A percentile compares a stretch with the other conserved stretches of the same genome.
phyloP scores from a whole-genome alignment of 2,113 vertebrate species.

The Etheostoma spectabile region DNA sequence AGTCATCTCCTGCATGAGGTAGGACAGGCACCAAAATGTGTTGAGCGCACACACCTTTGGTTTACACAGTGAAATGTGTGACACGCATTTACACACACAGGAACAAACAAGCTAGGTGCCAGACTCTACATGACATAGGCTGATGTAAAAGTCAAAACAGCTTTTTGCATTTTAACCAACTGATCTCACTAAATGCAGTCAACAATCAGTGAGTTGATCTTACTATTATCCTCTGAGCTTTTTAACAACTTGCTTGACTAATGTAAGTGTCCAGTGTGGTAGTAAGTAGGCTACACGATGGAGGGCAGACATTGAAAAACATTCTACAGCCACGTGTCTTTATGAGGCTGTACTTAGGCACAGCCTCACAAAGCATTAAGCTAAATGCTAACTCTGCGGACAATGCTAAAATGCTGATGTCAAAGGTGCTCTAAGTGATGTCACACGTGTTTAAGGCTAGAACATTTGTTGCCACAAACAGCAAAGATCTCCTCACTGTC shows the following conservation, averaged over 20 bases:
- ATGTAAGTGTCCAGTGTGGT: neutral
- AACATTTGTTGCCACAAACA: too few species aligned
- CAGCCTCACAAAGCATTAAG: neutral
- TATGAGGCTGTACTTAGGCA: neutral
- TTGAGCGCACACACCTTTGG: neutral
- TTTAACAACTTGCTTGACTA: neutral
- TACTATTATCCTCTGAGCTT: neutral
- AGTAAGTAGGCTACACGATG: neutral
- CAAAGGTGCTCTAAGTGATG: too few species aligned
- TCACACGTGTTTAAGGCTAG: too few species aligned
- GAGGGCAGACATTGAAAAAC: neutral
- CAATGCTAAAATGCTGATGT: too few species aligned
- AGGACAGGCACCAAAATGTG: neutral
- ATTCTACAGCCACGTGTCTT: neutral
- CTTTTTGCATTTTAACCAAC: slow-evolving; percentile 3
- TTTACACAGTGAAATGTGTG: slow-evolving; percentile 13
- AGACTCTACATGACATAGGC: neutral
- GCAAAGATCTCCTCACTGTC: too few species aligned
- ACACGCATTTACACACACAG: neutral
- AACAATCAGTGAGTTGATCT: neutral
- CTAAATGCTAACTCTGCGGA: neutral
- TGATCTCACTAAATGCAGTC: neutral
- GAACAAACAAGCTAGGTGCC: slow-evolving; percentile 8
- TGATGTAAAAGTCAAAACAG: neutral
- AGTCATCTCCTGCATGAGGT: slow-evolving; percentile 49